phyloP scores from a whole-genome alignment of 1,140 invertebrate species.

The Calephelis virginiensis region DNA sequence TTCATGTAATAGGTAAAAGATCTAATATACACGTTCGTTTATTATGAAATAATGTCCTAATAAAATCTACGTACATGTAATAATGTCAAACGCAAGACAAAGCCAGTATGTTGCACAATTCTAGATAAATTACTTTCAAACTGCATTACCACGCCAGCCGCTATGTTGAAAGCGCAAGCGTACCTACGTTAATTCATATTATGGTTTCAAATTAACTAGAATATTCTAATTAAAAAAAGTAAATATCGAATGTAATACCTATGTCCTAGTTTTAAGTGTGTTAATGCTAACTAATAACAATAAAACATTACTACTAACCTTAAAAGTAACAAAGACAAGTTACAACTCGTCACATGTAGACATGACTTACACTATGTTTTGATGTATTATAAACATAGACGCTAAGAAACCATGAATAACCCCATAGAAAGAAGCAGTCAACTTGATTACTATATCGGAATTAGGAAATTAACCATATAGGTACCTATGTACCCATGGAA shows the following conservation, averaged over 20 bases:
- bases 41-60: slow-evolving; percentile 40
- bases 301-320: background rate
- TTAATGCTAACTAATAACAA: background rate
- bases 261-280: background rate
- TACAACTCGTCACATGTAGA: too few species aligned
- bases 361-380: too few species aligned
- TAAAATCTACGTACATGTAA: slow-evolving; percentile 26
- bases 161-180: slow-evolving; percentile 20
- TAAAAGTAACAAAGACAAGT: too few species aligned
- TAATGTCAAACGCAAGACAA: slow-evolving; percentile 37
- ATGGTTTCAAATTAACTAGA: slow-evolving; percentile 10
- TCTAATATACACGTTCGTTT: slow-evolving; percentile 16
- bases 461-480: too few species aligned
- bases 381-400: too few species aligned
- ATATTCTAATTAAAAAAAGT: slow-evolving; percentile 1
- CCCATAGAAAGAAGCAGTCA: too few species aligned
- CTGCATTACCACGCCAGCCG: slow-evolving; percentile 30
- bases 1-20: slow-evolving; percentile 18
- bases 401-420: too few species aligned
- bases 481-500: too few species aligned
- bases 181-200: slow-evolving; percentile 10
- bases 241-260: background rate
- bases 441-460: too few species aligned
- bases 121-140: slow-evolving; percentile 37
- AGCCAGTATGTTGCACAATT: slow-evolving; percentile 32